Base-by-base conservation (phyloP, 2,888 invertebrate species). In the Cotesia congregata region DNA sequence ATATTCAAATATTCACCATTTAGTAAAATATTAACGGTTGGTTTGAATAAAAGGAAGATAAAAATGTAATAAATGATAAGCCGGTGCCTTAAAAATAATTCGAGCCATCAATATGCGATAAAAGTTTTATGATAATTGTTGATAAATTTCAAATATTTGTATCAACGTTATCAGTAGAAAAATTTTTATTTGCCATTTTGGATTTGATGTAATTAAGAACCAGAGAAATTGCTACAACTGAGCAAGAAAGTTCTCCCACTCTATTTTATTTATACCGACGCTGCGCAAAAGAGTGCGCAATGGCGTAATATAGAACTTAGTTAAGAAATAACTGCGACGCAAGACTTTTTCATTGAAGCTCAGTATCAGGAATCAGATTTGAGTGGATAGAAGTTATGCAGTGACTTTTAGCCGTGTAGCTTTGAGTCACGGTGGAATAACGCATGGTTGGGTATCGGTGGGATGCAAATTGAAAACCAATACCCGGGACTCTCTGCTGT, bases 401-500 rank as follows among this genome's bases (percentile, higher is more conserved):
- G 7, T 50, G n/a, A 50, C 50, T 73, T 15, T 67, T n/a, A 30
- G 9, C 60, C 59, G 17, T 7, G 38, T 38, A 67, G 61, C 60
- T 73, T 60, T 67, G 12, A 59, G 2, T 50, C 59, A 15, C 41
- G 67, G n/a, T 76, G 77, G 77, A 79, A 83, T 83, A 81, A 83
- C 82, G 83, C 83, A 83, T 78, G 77, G 79, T 41, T 80, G 80
- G 81, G 80, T 83, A 83, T 81, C 77, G 83, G 81, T 80, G 79
- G 82, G 84, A 84, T 83, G 84, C 84, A 86, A 86, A 87, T 87
- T 85, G 84, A 86, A 87, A 86, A 85, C 85, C 85, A 82, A 87
- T 86, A 86, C 81, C 80, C 17, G 40, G 7, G 40, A n/a, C 20
- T 68, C 74, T 30, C 62, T 40, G 30, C 30, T 68, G 40, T 60